Conservation (phyloP, 2,113 vertebrate species). For the Acanthochromis polyacanthus region DNA sequence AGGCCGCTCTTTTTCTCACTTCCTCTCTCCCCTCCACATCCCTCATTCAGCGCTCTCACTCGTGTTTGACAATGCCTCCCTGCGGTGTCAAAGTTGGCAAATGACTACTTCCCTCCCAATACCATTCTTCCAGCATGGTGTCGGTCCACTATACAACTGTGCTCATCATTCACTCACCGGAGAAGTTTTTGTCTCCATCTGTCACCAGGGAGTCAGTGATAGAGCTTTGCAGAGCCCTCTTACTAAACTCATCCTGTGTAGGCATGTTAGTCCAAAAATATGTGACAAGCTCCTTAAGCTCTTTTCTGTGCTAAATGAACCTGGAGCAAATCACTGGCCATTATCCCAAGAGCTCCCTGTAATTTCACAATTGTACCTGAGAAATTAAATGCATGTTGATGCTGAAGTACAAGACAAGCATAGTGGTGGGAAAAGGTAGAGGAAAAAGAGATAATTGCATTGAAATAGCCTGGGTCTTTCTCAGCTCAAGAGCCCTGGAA, state of each 20-base stretch:
- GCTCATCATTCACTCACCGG: conserved; percentile 65
- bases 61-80: conserved; percentile 73
- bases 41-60: conserved; percentile 63
- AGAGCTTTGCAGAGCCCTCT: conserved; percentile 29
- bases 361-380: conserved; percentile 51
- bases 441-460: conserved; percentile 27
- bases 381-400: conserved; percentile 42
- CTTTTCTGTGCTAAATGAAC: conserved; percentile 38
- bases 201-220: conserved; percentile 51
- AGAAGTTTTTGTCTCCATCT: conserved; percentile 69
- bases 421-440: conserved; percentile 1
- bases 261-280: conserved; percentile 26
- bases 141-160: conserved; percentile 46
- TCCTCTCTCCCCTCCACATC: conserved; percentile 30
- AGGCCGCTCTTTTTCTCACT: conserved; percentile 40
- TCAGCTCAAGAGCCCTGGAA: conserved; percentile 10
- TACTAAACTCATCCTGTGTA: conserved; percentile 10
- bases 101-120: conserved; percentile 66
- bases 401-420: conserved; percentile 30
- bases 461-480: conserved; percentile 37
- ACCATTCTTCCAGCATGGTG: conserved; percentile 64
- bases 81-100: conserved; percentile 72
- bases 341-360: conserved; percentile 25
- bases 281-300: conserved; percentile 24
- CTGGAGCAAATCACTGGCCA: conserved; percentile 30